Evolutionary conservation across 2,113 vertebrate species (phyloP), one percentile per base, ranked within the genome.

Genomic region (Pedionomus torquatus): DNA sequence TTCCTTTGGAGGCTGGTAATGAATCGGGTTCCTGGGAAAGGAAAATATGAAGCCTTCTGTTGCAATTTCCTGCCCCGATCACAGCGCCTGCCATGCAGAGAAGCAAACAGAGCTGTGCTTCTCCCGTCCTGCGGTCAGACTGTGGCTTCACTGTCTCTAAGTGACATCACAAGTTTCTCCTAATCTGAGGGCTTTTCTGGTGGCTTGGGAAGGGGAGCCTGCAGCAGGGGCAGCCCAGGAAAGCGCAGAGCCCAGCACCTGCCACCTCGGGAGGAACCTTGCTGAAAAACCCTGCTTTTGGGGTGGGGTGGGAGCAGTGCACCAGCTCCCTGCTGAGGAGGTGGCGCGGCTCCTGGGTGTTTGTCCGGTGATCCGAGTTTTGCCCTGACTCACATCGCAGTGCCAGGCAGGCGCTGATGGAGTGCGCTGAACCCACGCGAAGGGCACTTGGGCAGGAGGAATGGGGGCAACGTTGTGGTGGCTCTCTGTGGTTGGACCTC

Each of bases 31-130:
- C 1, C 57, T 58, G 68, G 9, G 17, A 63, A 54, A 58, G 39
- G 46, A 84, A 78, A 91, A 68, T 19, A 39, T 2, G 41, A 89
- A 89, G 41, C 16, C 4, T 4, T 71, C 54, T 96, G 72, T 91
- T 96, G 95, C 91, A 95, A 96, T 95, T 95, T 96, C 96, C 94
- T 95, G 83, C 60, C 48, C 69, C 51, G 30, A 63, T 39, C 31
- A 7, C 20, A 65, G 39, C 2, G 9, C 6, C 3, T 5, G 4
- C 11, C 30, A 5, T 0, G 19, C 46, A 8, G 60, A 57, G 65
- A 71, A 86, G 51, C 31, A 88, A 78, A 23, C 51, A 48, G 49
- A 83, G 14, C 71, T 20, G 65, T 17, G 72, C 19, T 44, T 87
- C 14, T 93, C 13, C 25, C 5, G 0, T 12, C 44, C n/a, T 9